phyloP scores from a whole-genome alignment of 1,140 invertebrate genomes.

The Marisa cornuarietis region DNA sequence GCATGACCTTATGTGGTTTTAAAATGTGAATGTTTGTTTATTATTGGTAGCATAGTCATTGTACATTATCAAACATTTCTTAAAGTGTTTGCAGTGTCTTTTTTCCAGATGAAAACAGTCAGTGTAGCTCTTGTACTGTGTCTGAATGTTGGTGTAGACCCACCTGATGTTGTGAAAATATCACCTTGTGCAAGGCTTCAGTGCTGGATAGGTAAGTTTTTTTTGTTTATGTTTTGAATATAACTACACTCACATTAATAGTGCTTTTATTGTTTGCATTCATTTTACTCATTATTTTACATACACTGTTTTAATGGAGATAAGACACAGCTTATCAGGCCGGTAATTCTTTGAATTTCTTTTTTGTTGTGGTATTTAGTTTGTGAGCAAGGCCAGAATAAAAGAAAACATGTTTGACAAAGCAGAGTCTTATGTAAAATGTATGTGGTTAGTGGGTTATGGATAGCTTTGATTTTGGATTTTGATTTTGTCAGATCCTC shows the following conservation, averaged over 20 bases:
- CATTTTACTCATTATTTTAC: too few species aligned
- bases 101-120: slow-evolving; percentile 78
- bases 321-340: too few species aligned
- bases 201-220: slow-evolving; percentile 91
- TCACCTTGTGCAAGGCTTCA: slow-evolving; percentile 94
- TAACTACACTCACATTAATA: too few species aligned
- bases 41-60: neutral
- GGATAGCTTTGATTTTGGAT: too few species aligned
- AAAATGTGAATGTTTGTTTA: neutral
- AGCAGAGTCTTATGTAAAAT: neutral
- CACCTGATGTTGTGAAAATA: slow-evolving; percentile 97
- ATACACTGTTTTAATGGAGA: too few species aligned
- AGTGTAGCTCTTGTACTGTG: slow-evolving; percentile 98
- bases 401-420: neutral
- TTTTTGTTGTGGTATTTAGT: too few species aligned
- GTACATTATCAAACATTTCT: slow-evolving; percentile 5
- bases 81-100: slow-evolving; percentile 5
- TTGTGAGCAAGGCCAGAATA: too few species aligned
- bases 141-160: slow-evolving; percentile 98
- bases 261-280: too few species aligned
- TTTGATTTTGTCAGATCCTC: slow-evolving; percentile 65
- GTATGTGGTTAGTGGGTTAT: neutral
- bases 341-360: too few species aligned
- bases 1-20: neutral
- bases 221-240: neutral